Conservation (phyloP, 2,113 vertebrate species). For the Alligator mississippiensis region DNA sequence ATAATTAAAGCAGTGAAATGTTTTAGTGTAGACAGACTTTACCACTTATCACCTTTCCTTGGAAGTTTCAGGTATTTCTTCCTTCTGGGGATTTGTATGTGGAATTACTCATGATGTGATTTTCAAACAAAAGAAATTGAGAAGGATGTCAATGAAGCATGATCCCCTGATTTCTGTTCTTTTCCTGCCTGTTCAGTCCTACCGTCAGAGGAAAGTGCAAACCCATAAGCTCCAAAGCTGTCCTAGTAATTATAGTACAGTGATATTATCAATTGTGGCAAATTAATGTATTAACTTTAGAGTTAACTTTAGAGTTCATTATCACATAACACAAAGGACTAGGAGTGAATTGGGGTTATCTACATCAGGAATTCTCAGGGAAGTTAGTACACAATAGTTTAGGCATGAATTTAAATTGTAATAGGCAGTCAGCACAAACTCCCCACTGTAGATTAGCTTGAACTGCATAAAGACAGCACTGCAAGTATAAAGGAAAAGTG, state of each 20-base stretch:
- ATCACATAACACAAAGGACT: neutral
- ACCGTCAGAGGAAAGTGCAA: neutral
- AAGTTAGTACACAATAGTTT: neutral
- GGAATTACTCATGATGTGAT: neutral
- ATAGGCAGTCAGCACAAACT: neutral
- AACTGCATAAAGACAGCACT: neutral
- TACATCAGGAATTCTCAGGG: neutral
- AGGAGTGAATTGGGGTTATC: neutral
- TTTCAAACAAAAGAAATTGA: neutral
- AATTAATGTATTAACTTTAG: neutral
- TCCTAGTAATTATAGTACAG: neutral
- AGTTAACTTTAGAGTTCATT: neutral
- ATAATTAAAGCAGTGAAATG: neutral
- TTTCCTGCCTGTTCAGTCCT: neutral
- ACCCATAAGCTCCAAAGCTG: neutral
- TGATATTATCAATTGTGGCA: neutral
- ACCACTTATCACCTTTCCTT: neutral
- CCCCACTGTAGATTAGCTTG: neutral
- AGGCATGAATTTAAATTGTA: neutral
- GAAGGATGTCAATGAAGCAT: fast-evolving
- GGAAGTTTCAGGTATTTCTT: neutral
- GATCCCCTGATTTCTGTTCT: neutral
- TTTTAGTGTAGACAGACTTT: neutral
- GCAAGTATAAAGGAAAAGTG: neutral
- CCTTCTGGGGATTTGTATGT: neutral